phyloP scores from a whole-genome alignment of 2,113 vertebrate genomes.

The Dipodomys merriami region DNA sequence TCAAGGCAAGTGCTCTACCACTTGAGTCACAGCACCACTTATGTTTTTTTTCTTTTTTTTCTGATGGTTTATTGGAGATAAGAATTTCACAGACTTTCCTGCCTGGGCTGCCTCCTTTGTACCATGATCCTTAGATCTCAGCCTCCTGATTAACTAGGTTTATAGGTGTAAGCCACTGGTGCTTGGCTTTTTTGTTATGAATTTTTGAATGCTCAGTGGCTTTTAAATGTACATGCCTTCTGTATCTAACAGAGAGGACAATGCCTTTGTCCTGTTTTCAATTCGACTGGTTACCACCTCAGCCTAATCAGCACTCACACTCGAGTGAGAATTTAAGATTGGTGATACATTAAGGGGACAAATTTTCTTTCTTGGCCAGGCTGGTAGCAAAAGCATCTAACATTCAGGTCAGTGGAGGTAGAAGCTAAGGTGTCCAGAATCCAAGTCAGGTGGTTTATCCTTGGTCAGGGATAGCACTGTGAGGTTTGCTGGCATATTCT shows the following conservation, averaged over 20 bases:
- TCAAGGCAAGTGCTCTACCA: too few species aligned
- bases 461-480: too few species aligned
- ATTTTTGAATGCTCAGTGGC: not conserved
- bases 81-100: too few species aligned
- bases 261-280: not conserved
- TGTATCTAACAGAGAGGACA: not conserved
- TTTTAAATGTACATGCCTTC: not conserved
- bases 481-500: not conserved
- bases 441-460: accelerated
- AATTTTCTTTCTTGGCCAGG: not conserved
- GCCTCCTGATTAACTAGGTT: too few species aligned
- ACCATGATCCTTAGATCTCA: too few species aligned
- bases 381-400: accelerated
- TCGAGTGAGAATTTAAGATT: not conserved
- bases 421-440: not conserved
- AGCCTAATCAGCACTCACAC: not conserved
- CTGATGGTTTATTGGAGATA: too few species aligned
- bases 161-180: too few species aligned
- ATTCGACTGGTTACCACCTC: not conserved
- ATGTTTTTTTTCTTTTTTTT: too few species aligned
- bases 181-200: too few species aligned
- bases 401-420: not conserved
- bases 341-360: not conserved
- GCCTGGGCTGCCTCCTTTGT: too few species aligned
- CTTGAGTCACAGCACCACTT: too few species aligned